Conservation (phyloP, 2,113 vertebrate species). For the Menidia beryllina region DNA sequence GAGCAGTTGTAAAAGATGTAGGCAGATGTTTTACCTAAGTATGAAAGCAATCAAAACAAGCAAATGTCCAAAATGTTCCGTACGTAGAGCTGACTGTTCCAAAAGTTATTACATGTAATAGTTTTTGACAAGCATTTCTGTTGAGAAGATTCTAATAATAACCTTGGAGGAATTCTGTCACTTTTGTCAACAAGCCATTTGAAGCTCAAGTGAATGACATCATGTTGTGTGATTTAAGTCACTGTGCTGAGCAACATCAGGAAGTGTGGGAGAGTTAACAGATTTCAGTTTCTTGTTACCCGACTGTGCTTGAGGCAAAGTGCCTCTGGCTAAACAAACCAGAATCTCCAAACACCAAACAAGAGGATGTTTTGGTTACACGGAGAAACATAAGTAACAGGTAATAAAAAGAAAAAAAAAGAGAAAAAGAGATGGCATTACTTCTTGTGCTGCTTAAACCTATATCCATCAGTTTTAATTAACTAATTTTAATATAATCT, state of each 20-base stretch:
- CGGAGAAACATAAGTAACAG: too few species aligned
- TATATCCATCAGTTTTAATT: too few species aligned
- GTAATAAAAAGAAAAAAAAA: too few species aligned
- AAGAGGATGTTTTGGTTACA: neutral
- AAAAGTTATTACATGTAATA: neutral
- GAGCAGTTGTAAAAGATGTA: neutral
- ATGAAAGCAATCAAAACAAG: neutral
- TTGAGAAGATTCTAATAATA: neutral
- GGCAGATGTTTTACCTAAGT: slow-evolving; percentile 16
- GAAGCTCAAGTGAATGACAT: too few species aligned
- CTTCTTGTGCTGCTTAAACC: too few species aligned
- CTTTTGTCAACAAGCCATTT: too few species aligned
- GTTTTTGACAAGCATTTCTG: neutral
- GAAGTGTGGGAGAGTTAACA: too few species aligned
- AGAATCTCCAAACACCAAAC: neutral
- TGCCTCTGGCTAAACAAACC: too few species aligned
- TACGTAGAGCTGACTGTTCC: neutral
- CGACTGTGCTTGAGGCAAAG: neutral
- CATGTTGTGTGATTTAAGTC: neutral
- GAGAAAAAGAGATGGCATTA: too few species aligned
- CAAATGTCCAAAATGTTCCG: neutral
- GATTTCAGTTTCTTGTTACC: too few species aligned
- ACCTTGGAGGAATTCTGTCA: too few species aligned
- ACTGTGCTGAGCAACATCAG: neutral
- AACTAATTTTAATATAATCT: too few species aligned